A percentile compares a stretch with the other conserved stretches of the same genome.
phyloP scores from a whole-genome alignment of 1,140 invertebrate genomes.

The Pseudomyrmex dendroicus region DNA sequence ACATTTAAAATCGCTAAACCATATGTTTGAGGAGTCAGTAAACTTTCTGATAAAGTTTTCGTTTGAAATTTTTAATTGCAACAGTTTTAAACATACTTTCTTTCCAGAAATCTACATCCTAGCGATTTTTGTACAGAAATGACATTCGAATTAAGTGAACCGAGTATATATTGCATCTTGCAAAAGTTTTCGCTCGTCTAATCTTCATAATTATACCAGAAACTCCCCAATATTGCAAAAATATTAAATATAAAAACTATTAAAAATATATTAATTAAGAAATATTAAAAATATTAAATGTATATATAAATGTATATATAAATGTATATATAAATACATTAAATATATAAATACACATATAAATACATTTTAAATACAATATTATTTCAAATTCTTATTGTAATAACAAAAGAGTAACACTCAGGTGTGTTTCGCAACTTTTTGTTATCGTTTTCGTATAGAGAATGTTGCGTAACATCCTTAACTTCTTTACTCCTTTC shows the following conservation, averaged over 20 bases:
- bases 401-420: neutral
- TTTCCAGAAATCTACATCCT: neutral
- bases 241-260: neutral
- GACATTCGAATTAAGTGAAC: neutral
- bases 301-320: neutral
- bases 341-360: neutral
- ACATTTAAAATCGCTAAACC: neutral
- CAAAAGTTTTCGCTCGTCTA: neutral
- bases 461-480: neutral
- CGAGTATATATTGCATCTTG: neutral
- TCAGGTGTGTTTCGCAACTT: neutral
- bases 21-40: neutral
- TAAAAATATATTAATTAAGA: too few species aligned
- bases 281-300: neutral
- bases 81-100: conserved; percentile 6
- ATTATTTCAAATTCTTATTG: neutral
- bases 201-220: conserved; percentile 10
- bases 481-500: neutral
- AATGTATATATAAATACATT: neutral
- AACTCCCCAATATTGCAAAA: neutral
- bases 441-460: neutral
- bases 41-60: conserved; percentile 9
- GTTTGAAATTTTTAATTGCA: neutral
- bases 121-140: neutral
- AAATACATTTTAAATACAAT: neutral